Base-by-base conservation (phyloP, 2,113 vertebrate species). In the Nyctereutes procyonoides region DNA sequence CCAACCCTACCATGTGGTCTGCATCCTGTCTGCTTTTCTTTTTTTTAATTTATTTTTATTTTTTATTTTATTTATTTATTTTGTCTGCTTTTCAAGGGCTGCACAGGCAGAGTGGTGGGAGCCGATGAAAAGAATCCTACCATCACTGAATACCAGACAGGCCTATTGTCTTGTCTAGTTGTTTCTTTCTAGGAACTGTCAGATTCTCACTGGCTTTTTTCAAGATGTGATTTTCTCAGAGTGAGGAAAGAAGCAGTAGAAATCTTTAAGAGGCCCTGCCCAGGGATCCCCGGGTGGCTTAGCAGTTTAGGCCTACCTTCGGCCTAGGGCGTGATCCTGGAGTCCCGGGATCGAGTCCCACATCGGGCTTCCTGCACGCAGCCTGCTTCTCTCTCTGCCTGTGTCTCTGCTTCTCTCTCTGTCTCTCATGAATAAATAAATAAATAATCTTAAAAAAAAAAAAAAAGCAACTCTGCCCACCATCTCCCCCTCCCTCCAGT, bases 1-100 rank as follows among this genome's bases (percentile, higher is more conserved):
- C 55, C 32, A 0, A 0, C 5, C 87, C 65, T 35, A 0, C 53
- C 5, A 0, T 35, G 55, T 55, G 88, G 15, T 74, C 32, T n/a
- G n/a, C 8, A 5, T 38, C 87, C 16, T 48, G 30, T 51, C 28
- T 95, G 26, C 69, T 56, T 5, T n/a, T 30, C 35, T 43, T 43
- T 43, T 43, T 43, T 43, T 43, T 43, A 43, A 43, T 43, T 43
- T 43, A 43, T 43, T 43, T 43, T 43, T 43, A 43, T 43, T 8
- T 43, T 43, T 43, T 43, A 1, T 43, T 43, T 43, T 43, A 43
- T 43, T 43, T 43, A 43, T 43, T 43, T 43, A 43, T 43, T 43
- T 43, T 48, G 30, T 51, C 28, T 95, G 26, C 69, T 56, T 5
- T n/a, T 30, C 35, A 20, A 32, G 69, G 26, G 19, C 8, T 90